Conservation (phyloP, 2,797 vertebrate species). For the Zalophus californianus region DNA sequence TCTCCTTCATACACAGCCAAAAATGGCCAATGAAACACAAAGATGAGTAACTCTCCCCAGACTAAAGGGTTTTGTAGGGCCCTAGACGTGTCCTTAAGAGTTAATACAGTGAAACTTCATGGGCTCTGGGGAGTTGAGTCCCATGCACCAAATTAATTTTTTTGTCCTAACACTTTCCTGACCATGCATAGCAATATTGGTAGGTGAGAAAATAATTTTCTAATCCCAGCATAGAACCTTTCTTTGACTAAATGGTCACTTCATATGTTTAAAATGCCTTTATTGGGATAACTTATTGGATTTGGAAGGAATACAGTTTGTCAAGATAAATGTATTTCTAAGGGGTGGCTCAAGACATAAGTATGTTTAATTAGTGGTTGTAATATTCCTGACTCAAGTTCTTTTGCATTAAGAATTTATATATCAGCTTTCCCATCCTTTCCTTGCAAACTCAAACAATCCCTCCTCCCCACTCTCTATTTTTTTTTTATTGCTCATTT, state of each 20-base stretch:
- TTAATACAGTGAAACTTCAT: neutral
- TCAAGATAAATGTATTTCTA: constrained; percentile 71
- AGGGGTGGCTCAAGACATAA: constrained; percentile 58
- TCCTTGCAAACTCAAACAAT: constrained; percentile 40
- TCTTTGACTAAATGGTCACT: constrained; percentile 56
- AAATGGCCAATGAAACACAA: neutral
- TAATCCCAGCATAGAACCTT: constrained; percentile 50
- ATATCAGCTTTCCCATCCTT: constrained; percentile 51
- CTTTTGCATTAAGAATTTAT: constrained; percentile 59
- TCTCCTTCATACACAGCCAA: neutral
- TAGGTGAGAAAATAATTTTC: constrained; percentile 26
- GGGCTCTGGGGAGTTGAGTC: neutral
- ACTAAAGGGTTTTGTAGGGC: neutral
- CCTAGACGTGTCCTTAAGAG: neutral
- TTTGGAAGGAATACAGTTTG: constrained; percentile 67
- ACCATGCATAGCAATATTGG: neutral
- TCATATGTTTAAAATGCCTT: constrained; percentile 63
- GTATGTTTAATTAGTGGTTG: constrained; percentile 33
- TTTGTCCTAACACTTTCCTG: constrained; percentile 47
- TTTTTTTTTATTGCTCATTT: constrained; percentile 56
- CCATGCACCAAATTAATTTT: neutral
- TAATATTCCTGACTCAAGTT: constrained; percentile 39
- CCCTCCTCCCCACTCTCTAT: neutral
- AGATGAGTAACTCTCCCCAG: neutral
- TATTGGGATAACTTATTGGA: constrained; percentile 66